Base-by-base conservation (phyloP, 2,113 vertebrate genomes). In the Diadophis punctatus region DNA sequence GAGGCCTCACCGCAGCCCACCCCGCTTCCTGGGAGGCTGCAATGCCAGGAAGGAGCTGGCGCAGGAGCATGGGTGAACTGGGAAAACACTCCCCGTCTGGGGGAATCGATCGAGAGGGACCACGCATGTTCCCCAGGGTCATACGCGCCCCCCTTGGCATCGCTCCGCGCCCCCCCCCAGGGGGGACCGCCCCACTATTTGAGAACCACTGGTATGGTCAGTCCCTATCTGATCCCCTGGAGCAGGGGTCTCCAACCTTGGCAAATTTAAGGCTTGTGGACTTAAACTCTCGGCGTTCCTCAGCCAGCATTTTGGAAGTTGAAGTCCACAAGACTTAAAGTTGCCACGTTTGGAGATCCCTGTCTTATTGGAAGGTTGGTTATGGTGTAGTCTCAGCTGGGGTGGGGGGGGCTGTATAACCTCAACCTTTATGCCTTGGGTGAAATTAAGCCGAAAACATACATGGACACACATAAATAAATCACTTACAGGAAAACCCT, bases 401-500 rank as follows among this genome's bases (percentile, higher is more conserved):
- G 1, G 74, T 22, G n/a, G 8, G 1, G 74, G 74, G 8, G 9
- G 3, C 34, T 80, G 18, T 80, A 20, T 18, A 80, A 39, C 18
- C 34, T 22, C 68, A 74, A 74, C 6, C n/a, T 74, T 39, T 74
- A 74, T 39, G 34, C 34, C 34, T 80, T 80, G 74, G 74, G 18
- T 80, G 74, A 80, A 80, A n/a, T 30, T 34, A 48, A 68, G 27
- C 8, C 18, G 34, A 30, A n/a, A 4, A 39, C 93, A 93, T 27
- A 60, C 90, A 87, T 8, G 86, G 94, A 51, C 86, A 94, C 89
- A 3, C 49, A 27, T 58, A n/a, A 88, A 91, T 46, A 22, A 92
- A 90, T 88, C 96, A 98, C 98, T 98, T 96, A 99, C 98, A 96
- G 98, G 97, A 6, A 96, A 94, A 91, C 98, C 98, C 63, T 93